Evolutionary conservation across 2,888 invertebrate species (phyloP), one percentile per base, ranked within the genome.

Genomic region (Meiosimyza decipiens): DNA sequence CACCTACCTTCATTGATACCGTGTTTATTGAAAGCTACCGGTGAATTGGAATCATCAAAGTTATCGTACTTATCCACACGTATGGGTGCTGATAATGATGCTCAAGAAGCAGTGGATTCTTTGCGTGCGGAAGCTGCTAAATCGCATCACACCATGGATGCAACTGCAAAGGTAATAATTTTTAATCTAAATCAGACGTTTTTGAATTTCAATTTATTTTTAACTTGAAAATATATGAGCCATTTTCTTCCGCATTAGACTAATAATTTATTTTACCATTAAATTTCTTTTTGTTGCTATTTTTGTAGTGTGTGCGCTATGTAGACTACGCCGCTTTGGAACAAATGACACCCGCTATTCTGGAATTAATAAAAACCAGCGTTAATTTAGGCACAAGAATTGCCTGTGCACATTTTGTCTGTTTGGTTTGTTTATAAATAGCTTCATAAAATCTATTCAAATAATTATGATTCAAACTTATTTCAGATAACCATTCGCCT

Each of bases 121-220:
- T 90, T 93, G 73, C 89, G 97, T 71, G 94, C 95, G 9, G 92
- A 91, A 71, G 92, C 93, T 1, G 95, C 95, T 0, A 92, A 93
- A 80, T 92, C 92, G 1, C 95, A 97, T 84, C 94, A 95, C 74
- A 95, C 96, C 74, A 95, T 95, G 77, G 95, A 96, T 81, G 95
- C 95, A 4, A 92, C 96, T 52, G 91, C 93, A 59, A 93, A 94
- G 88, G 94, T 93, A 73, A 40, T 6, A 6, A 40, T 40, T 40
- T 40, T 40, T 40, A 9, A 40, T 40, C 40, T 40, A 6, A 40
- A 40, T 40, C 40, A 40, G 0, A 40, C 6, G 6, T 2, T 40
- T 7, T 9, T 40, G 9, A 40, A 9, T 2, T 7, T 40, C 22
- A 22, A 22, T 22, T 2, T 2, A 2, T 22, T 22, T 22, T 22